Base-by-base conservation (phyloP, 2,888 invertebrate species). In the Oxyteleia sp. region DNA sequence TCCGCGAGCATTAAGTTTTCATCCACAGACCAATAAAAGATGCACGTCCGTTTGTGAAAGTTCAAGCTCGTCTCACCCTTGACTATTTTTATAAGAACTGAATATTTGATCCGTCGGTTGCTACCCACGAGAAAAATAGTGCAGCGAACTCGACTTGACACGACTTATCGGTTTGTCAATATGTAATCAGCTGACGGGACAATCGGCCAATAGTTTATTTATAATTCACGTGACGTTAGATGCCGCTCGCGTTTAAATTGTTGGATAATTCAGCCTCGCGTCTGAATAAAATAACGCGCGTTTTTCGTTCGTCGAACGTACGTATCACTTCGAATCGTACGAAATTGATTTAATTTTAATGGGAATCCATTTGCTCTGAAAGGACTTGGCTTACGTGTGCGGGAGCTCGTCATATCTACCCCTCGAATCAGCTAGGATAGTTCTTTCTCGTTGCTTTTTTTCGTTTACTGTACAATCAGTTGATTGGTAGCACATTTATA, bases 171-270 rank as follows among this genome's bases (percentile, higher is more conserved):
- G 84, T 88, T 86, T 85, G 90, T 91, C 91, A 92, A 91, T 92
- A 89, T 90, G 88, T 92, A 89, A 91, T 91, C 91, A 92, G 91
- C 92, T 91, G 92, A 90, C 88, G 83, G 72, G 66, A 81, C 83
- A 75, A 76, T 66, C 74, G 75, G 66, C 51, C 49, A 51, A 35
- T 43, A 32, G 53, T 63, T 83, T 79, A 79, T 83, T 83, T 74
- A 79, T 79, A 69, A 79, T 79, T 68, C 43, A 53, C 16, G 23
- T 69, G 64, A 11, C 45, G 55, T 49, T 45, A 69, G 26, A 45
- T 53, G 49, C n/a, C 35, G 41, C 23, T 59, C 16, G 53, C 55
- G 45, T 53, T 63, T 61, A 55, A 20, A 35, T 8, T 23, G 32
- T 18, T 15, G 13, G 20, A 29, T 35, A 26, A 55, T 55, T 32